Base-by-base conservation (phyloP, 2,888 invertebrate genomes). In the Tiliacea citrago region DNA sequence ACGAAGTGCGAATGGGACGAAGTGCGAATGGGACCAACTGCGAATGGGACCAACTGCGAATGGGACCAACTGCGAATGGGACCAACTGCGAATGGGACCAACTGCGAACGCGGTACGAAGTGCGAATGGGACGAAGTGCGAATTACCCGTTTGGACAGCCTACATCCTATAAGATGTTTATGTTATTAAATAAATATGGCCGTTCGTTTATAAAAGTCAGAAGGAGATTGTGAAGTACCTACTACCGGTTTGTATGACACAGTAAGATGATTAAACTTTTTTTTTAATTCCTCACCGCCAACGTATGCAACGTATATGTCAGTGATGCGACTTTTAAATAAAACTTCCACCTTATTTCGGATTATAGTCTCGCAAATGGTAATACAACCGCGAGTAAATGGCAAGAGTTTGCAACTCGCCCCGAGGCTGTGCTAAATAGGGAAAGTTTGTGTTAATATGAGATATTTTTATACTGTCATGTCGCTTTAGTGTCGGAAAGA, bases 371-470 rank as follows among this genome's bases (percentile, higher is more conserved):
- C 83, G 77, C 78, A 83, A 88, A 90, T 87, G 90, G 84, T 90
- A 89, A 88, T 90, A 88, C 88, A 85, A 86, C 83, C 84, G 87
- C 82, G 78, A 86, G 86, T 76, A 86, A 89, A 88, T 88, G 87
- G 85, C 75, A 61, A 73, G 85, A 92, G 88, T 90, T 91, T 77
- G 45, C 79, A 86, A 88, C 87, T 88, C 68, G 83, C 83, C 88
- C 86, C 76, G 87, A 75, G 88, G 89, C 88, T 90, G 88, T 88
- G 86, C 88, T 88, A 86, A 89, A 92, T 91, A 91, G 89, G 88
- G 88, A 91, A 92, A 92, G 85, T 92, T 92, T 86, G 84, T 86
- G 88, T 89, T 90, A 91, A 89, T 91, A 90, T 88, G 88, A 86
- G 75, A 88, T 89, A 90, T 90, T 90, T 90, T 90, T 90, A 86